Evolutionary conservation across 2,113 vertebrate genomes (phyloP).

Genomic region (Felis catus): DNA sequence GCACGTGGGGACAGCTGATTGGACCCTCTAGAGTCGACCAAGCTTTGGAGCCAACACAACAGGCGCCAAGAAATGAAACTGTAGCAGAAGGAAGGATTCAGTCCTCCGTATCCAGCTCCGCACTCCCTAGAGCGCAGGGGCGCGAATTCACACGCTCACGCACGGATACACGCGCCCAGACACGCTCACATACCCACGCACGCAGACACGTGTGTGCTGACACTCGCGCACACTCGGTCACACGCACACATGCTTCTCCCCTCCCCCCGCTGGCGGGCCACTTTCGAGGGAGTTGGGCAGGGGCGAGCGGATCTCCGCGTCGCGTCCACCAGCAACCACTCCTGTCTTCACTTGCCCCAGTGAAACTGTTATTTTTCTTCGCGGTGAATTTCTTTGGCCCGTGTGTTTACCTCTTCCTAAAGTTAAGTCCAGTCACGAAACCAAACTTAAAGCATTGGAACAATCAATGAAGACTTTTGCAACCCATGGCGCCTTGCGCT

Average conservation of each 20-base stretch:
- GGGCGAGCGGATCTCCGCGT: accelerated
- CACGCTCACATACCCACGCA: not conserved
- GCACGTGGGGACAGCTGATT: not conserved
- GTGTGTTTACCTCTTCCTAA: slow-evolving; percentile 58
- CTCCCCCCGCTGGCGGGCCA: not conserved
- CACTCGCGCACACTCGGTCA: not conserved
- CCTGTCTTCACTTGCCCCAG: not conserved
- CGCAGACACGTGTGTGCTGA: not conserved
- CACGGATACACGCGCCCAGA: not conserved
- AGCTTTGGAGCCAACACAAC: not conserved
- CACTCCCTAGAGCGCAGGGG: not conserved
- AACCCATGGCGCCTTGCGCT: slow-evolving; percentile 81
- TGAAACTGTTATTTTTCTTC: slow-evolving; percentile 7
- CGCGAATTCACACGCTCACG: not conserved
- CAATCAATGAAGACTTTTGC: slow-evolving; percentile 85
- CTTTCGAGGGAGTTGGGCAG: accelerated
- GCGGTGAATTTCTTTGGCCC: not conserved
- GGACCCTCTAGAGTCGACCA: not conserved
- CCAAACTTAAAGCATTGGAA: slow-evolving; percentile 78
- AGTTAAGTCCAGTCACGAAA: slow-evolving; percentile 84
- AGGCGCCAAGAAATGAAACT: not conserved
- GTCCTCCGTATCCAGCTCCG: not conserved
- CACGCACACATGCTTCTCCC: not conserved
- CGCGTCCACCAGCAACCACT: not conserved
- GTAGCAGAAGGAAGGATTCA: not conserved